Conservation (phyloP, 2,797 vertebrate species). For the Sebastes iracundus region DNA sequence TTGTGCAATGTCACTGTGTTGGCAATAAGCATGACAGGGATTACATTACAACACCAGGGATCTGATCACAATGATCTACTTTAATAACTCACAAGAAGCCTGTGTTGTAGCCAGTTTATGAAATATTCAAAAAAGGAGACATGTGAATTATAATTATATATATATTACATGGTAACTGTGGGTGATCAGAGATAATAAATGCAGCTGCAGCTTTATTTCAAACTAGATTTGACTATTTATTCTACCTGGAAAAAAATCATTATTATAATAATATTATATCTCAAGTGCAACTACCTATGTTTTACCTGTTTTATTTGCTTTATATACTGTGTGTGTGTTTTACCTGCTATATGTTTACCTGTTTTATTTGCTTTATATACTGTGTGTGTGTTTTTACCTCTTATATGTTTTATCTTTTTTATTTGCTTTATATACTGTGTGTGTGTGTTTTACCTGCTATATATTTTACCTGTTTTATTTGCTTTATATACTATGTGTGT, state of each 20-base stretch:
- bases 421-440: too few species aligned
- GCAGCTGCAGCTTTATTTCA: neutral
- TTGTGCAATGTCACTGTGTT: slow-evolving; percentile 7
- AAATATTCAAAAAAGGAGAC: neutral
- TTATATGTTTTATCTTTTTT: too few species aligned
- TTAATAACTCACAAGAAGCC: neutral
- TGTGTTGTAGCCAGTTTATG: neutral
- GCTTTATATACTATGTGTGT: too few species aligned
- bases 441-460: too few species aligned
- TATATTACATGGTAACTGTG: neutral
- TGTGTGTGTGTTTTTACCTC: too few species aligned
- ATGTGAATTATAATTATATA: neutral
- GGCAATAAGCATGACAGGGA: slow-evolving; percentile 48
- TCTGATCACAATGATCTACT: slow-evolving; percentile 10
- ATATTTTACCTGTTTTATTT: too few species aligned
- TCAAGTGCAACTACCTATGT: too few species aligned
- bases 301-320: too few species aligned
- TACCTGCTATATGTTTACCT: too few species aligned
- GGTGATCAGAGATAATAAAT: neutral
- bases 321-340: too few species aligned
- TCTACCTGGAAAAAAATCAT: accelerated
- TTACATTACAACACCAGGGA: slow-evolving; percentile 37
- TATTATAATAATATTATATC: neutral
- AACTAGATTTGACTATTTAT: accelerated
- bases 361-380: too few species aligned